Conservation (phyloP, 1,140 invertebrate species). For the Anoplolepis gracilipes region DNA sequence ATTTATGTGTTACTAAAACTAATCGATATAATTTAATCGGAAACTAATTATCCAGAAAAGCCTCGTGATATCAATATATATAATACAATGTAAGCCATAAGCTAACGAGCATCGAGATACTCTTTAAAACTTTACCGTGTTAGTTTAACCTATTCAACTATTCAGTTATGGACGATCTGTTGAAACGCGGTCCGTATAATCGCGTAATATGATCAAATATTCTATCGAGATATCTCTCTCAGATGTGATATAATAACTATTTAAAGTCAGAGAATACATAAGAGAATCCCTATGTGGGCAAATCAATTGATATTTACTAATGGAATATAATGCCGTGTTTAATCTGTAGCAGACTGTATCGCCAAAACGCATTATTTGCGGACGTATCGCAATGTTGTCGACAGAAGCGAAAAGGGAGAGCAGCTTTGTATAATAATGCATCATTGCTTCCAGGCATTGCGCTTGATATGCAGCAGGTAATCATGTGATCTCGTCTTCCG, state of each 20-base stretch:
- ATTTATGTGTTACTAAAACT: slow-evolving; percentile 9
- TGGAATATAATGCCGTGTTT: slow-evolving; percentile 70
- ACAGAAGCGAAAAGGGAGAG: slow-evolving; percentile 55
- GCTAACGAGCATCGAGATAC: not conserved
- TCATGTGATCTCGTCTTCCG: slow-evolving; percentile 57
- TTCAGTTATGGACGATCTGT: not conserved
- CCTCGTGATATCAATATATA: not conserved
- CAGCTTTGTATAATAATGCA: slow-evolving; percentile 71
- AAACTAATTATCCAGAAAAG: not conserved
- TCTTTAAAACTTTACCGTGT: not conserved
- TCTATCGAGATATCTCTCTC: not conserved
- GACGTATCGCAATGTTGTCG: slow-evolving; percentile 18
- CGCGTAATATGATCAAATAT: not conserved
- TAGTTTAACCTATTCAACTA: not conserved
- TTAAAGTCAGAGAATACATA: slow-evolving; percentile 12
- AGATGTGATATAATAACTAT: not conserved
- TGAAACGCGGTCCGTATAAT: not conserved
- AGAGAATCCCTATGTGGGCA: slow-evolving; percentile 56
- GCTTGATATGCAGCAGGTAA: slow-evolving; percentile 58
- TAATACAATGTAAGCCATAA: not conserved
- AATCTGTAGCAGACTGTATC: slow-evolving; percentile 60
- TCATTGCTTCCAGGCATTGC: slow-evolving; percentile 71
- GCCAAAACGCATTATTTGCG: slow-evolving; percentile 75
- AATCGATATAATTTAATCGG: not conserved
- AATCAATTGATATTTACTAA: slow-evolving; percentile 76